Evolutionary conservation across 1,140 invertebrate genomes (phyloP), one percentile per base, ranked within the genome.

Genomic region (Saccostrea echinata): DNA sequence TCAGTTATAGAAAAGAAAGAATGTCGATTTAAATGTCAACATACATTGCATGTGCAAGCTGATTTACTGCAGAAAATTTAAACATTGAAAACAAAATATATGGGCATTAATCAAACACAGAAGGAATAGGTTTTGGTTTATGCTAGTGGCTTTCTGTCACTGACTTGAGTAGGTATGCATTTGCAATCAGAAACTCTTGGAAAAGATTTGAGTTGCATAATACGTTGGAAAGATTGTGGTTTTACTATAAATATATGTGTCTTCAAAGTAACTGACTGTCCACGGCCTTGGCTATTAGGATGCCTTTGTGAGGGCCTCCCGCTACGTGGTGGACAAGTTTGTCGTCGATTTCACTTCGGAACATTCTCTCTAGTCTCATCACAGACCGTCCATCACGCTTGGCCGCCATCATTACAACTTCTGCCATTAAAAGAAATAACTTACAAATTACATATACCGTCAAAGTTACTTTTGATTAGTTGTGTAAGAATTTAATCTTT

Each of bases 261-360:
- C 6, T 43, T 43, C 6, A 43, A 43, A 43, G 1, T 43, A 24
- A 84, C 90, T 85, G 89, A 94, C 93, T 85, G n/a, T 89, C 84
- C 2, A 91, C 91, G 21, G 91, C 90, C 85, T 93, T 94, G 89
- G 93, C 93, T 82, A 94, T 91, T 3, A 93, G 88, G 24, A 94
- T 92, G 3, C 93, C 93, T 88, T 93, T 94, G 86, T 94, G 93
- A 0, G 92, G 93, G 2, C 93, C 93, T 0, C 92, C 92, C 6
- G 91, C 91, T 21, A 94, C 91, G 80, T 93, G 92, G 43, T 93
- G 93, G 2, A 94, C 89, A 43, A 92, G 87, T 13, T 76, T 86
- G 13, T 91, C 86, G 68, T 93, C 92, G 0, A 94, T 92, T 57
- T 93, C 92, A 68, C 89, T 88, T 18, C 88, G 89, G 33, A 89